These are phyloP conservation scores for Notiomystis cincta DNA, from an alignment of 2,113 vertebrate species.

Conservation along the genomic window DNA sequence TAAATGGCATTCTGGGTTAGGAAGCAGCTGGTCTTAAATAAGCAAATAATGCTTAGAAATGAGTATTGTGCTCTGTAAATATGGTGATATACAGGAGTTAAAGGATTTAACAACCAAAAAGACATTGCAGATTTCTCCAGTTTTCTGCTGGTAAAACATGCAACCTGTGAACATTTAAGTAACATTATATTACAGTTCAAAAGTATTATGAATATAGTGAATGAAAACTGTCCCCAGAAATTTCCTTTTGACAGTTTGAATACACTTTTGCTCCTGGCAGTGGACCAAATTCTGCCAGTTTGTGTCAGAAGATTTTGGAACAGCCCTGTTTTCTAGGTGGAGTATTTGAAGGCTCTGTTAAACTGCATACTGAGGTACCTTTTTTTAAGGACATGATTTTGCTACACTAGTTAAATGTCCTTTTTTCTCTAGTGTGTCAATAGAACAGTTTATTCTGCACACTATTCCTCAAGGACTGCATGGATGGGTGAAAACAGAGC, in stretches of 20 bases:
- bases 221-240: background rate
- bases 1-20: conserved; percentile 26
- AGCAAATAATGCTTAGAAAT: conserved; percentile 25
- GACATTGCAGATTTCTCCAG: background rate
- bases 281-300: background rate
- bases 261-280: background rate
- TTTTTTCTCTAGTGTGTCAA: background rate
- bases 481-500: background rate
- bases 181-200: background rate
- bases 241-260: background rate
- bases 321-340: accelerated
- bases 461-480: background rate
- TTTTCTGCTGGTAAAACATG: background rate
- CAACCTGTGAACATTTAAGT: background rate
- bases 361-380: background rate
- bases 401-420: background rate
- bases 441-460: background rate
- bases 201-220: background rate
- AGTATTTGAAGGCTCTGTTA: background rate
- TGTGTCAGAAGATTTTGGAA: background rate
- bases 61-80: background rate
- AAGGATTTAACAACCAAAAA: background rate
- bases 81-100: background rate
- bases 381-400: background rate
- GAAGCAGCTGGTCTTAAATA: conserved; percentile 15